Conservation (phyloP, 2,113 vertebrate species). For the Equus przewalskii region DNA sequence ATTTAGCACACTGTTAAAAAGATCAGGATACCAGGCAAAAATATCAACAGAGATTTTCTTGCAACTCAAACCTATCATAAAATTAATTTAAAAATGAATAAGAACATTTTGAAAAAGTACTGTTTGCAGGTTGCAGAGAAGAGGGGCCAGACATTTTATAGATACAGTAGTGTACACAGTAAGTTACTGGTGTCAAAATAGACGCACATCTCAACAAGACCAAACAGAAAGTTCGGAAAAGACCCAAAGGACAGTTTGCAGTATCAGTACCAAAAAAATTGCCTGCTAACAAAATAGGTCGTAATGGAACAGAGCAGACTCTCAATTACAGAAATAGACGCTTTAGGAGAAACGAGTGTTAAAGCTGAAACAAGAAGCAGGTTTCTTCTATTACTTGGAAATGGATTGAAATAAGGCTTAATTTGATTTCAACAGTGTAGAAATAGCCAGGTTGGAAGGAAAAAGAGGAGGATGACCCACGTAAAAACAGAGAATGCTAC, state of each 20-base stretch:
- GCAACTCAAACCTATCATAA: not conserved
- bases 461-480: not conserved
- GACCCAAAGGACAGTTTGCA: not conserved
- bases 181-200: not conserved
- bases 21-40: conserved; percentile 11
- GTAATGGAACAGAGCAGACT: not conserved
- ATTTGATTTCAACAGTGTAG: conserved; percentile 23
- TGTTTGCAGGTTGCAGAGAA: not conserved
- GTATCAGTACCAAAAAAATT: not conserved
- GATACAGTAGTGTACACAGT: not conserved
- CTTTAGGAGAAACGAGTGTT: conserved; percentile 30
- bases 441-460: conserved; percentile 12
- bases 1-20: not conserved
- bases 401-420: not conserved
- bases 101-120: conserved; percentile 18
- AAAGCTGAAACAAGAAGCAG: not conserved
- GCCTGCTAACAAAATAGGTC: not conserved
- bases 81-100: conserved; percentile 43
- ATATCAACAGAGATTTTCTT: not conserved
- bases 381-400: conserved; percentile 45
- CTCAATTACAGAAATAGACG: not conserved
- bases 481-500: not conserved
- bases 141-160: not conserved
- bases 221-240: not conserved
- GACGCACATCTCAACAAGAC: not conserved